Percentiles rank a stretch among this genome's conserved stretches.
Conservation (phyloP, 2,888 invertebrate species). For the Melinaea menophilus region DNA sequence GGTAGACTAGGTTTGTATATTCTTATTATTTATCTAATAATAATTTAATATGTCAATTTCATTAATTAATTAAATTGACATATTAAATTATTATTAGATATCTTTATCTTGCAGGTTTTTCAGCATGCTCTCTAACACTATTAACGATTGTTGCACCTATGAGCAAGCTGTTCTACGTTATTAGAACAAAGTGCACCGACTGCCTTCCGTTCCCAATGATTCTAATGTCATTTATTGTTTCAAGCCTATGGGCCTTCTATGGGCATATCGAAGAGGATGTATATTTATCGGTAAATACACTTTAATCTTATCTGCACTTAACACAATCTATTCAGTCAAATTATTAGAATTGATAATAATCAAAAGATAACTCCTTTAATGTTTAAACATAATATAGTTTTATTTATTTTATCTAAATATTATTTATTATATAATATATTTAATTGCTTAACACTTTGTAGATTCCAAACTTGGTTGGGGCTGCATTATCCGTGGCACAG, state of each 20-base stretch:
- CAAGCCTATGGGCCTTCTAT: conserved; percentile 90
- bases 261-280: conserved; percentile 86
- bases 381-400: too few species aligned
- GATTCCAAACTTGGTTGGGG: conserved; percentile 89
- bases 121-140: conserved; percentile 86
- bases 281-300: conserved; percentile 83
- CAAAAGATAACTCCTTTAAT: too few species aligned
- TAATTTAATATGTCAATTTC: conserved; percentile 2
- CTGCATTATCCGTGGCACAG: conserved; percentile 84
- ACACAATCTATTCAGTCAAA: too few species aligned
- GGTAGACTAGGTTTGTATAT: conserved; percentile 79
- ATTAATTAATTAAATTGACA: not conserved
- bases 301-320: not conserved
- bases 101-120: conserved; percentile 62
- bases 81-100: not conserved
- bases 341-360: too few species aligned
- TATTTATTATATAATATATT: conserved; percentile 9
- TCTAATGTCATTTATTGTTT: conserved; percentile 88
- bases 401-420: too few species aligned
- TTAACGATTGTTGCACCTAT: conserved; percentile 90
- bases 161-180: conserved; percentile 87
- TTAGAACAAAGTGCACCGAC: conserved; percentile 87
- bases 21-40: not conserved
- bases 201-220: conserved; percentile 93
- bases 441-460: conserved; percentile 56